A percentile compares a stretch with the other conserved stretches of the same genome.
phyloP scores from a whole-genome alignment of 2,888 invertebrate genomes.

The Calameuta filiformis region DNA sequence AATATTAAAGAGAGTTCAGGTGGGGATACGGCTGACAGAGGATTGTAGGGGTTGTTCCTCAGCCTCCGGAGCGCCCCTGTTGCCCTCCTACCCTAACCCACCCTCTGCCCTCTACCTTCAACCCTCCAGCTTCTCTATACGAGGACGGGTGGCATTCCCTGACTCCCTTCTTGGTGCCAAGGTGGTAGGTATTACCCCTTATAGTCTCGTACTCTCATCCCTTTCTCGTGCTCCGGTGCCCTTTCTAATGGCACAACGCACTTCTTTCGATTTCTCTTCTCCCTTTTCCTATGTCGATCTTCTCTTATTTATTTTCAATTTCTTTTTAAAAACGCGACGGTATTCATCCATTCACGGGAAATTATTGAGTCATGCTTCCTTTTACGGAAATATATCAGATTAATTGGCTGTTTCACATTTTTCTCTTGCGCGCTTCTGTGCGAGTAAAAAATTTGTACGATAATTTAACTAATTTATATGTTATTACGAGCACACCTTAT shows the following conservation, averaged over 20 bases:
- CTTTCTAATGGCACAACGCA: constrained; percentile 7
- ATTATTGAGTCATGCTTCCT: too few species aligned
- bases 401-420: too few species aligned
- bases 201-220: constrained; percentile 1
- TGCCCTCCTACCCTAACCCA: constrained; percentile 18
- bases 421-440: too few species aligned
- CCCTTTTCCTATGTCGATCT: constrained; percentile 11
- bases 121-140: not conserved
- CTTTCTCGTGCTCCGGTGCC: not conserved
- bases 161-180: too few species aligned
- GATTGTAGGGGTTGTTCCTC: constrained; percentile 26
- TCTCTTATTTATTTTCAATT: constrained; percentile 20
- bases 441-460: too few species aligned
- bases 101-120: constrained; percentile 12
- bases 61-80: constrained; percentile 27
- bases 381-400: too few species aligned
- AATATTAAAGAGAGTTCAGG: constrained; percentile 54
- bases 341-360: not conserved
- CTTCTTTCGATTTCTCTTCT: constrained; percentile 14
- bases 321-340: constrained; percentile 4
- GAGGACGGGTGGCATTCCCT: too few species aligned
- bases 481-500: too few species aligned
- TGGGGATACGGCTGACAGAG: constrained; percentile 17
- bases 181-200: too few species aligned
- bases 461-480: too few species aligned